A percentile compares a stretch with the other conserved stretches of the same genome.
Evolutionary conservation across 2,797 vertebrate genomes (phyloP).

Genomic region (Syncerus caffer): DNA sequence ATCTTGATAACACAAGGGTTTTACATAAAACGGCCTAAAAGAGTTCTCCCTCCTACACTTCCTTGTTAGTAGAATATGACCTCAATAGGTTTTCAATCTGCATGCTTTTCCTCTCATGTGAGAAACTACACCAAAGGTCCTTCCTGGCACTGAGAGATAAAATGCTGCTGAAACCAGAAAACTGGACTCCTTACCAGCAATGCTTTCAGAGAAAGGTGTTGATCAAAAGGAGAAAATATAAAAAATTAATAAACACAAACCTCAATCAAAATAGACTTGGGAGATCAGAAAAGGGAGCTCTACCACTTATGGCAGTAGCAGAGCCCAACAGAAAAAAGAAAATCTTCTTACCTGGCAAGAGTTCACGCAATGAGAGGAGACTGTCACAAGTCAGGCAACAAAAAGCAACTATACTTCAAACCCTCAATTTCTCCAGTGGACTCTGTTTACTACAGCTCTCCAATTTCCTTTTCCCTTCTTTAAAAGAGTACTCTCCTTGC

Average conservation of each 20-base stretch:
- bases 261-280: neutral
- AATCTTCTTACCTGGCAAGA: neutral
- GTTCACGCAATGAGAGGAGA: neutral
- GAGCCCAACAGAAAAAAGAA: neutral
- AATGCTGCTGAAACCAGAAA: neutral
- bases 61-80: neutral
- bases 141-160: neutral
- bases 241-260: neutral
- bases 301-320: neutral
- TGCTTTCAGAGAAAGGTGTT: neutral
- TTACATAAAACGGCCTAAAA: neutral
- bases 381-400: neutral
- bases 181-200: neutral
- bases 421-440: neutral
- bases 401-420: neutral
- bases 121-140: neutral
- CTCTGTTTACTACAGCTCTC: neutral
- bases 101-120: neutral
- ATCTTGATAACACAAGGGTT: neutral
- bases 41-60: neutral
- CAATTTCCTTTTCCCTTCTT: neutral
- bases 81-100: neutral
- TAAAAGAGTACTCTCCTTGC: neutral
- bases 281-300: neutral
- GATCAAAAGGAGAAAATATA: neutral